Evolutionary conservation across 2,888 invertebrate genomes (phyloP).

Genomic region (Meghimatium bilineatum): DNA sequence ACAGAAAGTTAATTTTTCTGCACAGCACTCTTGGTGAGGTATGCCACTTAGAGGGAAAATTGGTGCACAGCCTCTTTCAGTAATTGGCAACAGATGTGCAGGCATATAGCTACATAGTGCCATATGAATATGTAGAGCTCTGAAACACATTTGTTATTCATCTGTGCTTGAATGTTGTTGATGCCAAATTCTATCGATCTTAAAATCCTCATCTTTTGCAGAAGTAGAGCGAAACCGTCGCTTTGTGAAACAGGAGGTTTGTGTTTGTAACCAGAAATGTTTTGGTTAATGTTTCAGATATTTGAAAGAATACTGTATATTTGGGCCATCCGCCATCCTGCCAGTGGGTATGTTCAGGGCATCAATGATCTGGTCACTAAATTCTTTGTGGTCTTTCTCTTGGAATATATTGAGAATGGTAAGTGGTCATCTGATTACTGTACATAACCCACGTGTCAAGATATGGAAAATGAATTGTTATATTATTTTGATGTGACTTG

Average conservation of each 20-base stretch:
- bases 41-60: too few species aligned
- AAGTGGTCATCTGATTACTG: constrained; percentile 39
- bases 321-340: constrained; percentile 99
- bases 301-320: constrained; percentile 98
- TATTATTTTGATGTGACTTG: too few species aligned
- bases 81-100: too few species aligned
- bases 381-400: constrained; percentile 98
- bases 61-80: too few species aligned
- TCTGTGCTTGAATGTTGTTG: neutral
- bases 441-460: too few species aligned
- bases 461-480: too few species aligned
- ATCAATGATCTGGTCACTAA: constrained; percentile 99
- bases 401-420: constrained; percentile 89
- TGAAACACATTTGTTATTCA: neutral
- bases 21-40: too few species aligned
- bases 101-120: too few species aligned
- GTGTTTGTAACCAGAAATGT: neutral
- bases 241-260: neutral
- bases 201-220: neutral
- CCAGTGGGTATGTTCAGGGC: constrained; percentile 99
- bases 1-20: too few species aligned
- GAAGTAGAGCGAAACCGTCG: neutral
- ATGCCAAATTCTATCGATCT: neutral
- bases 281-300: constrained; percentile 82
- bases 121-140: neutral